Evolutionary conservation across 92 coral and sea anemone species (phyloP).

Genomic region (Phymanthus crucifer): DNA sequence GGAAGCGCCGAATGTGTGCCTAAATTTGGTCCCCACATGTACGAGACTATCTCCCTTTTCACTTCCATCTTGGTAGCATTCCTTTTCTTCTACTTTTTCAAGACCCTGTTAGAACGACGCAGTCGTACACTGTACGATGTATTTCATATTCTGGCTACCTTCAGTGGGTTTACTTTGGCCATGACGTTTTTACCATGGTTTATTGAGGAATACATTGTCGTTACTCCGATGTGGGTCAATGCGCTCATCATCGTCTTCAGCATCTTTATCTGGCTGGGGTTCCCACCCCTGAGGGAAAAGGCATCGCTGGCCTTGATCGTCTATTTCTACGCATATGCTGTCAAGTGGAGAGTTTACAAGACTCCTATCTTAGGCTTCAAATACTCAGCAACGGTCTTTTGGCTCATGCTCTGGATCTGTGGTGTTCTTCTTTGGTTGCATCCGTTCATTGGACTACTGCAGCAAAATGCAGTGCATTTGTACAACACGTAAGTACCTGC

Average conservation of each 20-base stretch:
- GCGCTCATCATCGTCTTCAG: slow-evolving; percentile 19
- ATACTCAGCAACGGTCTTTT: slow-evolving; percentile 33
- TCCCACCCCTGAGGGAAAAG: slow-evolving; percentile 76
- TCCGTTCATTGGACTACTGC: slow-evolving; percentile 61
- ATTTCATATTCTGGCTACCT: slow-evolving; percentile 28
- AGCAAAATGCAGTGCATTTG: slow-evolving; percentile 54
- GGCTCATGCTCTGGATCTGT: slow-evolving; percentile 50
- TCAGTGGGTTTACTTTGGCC: slow-evolving; percentile 52
- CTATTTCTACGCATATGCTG: slow-evolving; percentile 72
- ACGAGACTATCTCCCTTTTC: slow-evolving; percentile 31
- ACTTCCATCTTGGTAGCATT: slow-evolving; percentile 14
- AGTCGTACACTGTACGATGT: slow-evolving; percentile 27
- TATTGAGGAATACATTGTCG: slow-evolving; percentile 64
- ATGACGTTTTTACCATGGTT: slow-evolving; percentile 81
- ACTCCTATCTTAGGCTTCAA: slow-evolving; percentile 50
- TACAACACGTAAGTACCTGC: slow-evolving; percentile 61
- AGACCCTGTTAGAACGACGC: slow-evolving; percentile 8
- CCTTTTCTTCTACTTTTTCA: slow-evolving; percentile 34
- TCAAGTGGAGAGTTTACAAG: slow-evolving; percentile 82
- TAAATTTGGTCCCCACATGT: slow-evolving; percentile 48
- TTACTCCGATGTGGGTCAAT: slow-evolving; percentile 58
- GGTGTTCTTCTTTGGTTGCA: slow-evolving; percentile 68
- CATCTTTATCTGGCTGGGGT: slow-evolving; percentile 66
- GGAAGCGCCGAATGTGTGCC: slow-evolving; percentile 41
- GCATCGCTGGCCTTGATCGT: slow-evolving; percentile 68